A percentile compares a stretch with the other conserved stretches of the same genome.
Conservation (phyloP, 2,113 vertebrate genomes). For the Calypte anna region DNA sequence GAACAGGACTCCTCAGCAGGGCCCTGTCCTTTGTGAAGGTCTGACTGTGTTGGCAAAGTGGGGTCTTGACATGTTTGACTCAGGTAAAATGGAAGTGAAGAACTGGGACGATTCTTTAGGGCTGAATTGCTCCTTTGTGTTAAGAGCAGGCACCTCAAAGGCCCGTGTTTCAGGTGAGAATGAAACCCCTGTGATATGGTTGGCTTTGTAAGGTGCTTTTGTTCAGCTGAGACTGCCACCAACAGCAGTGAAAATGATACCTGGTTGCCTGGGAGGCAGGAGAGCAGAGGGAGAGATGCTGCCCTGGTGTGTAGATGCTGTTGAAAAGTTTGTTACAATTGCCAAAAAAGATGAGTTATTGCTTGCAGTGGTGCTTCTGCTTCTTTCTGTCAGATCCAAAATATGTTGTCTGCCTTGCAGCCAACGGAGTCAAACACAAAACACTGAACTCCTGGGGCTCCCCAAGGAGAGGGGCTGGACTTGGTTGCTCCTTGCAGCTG, state of each 20-base stretch:
- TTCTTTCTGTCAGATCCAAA: conserved; percentile 8
- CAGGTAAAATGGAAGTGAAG: neutral
- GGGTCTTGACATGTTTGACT: neutral
- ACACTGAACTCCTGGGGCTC: neutral
- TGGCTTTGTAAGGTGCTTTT: neutral
- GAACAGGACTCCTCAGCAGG: neutral
- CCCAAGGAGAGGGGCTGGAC: neutral
- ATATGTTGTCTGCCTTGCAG: conserved; percentile 20
- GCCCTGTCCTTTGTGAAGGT: conserved; percentile 1
- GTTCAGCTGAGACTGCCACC: neutral
- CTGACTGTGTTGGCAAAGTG: neutral
- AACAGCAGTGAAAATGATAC: neutral
- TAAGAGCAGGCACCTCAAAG: neutral
- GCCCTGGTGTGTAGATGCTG: neutral
- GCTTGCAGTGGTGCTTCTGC: neutral
- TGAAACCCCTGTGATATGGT: neutral
- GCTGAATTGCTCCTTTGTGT: conserved; percentile 51
- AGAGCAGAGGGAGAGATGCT: neutral
- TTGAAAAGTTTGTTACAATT: neutral
- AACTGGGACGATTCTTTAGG: neutral
- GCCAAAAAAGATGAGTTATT: neutral
- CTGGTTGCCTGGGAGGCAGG: neutral
- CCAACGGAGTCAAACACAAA: neutral
- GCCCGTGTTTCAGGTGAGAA: neutral
- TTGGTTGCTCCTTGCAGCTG: neutral